Conservation (phyloP, 2,113 vertebrate species). For the Mesitornis unicolor region DNA sequence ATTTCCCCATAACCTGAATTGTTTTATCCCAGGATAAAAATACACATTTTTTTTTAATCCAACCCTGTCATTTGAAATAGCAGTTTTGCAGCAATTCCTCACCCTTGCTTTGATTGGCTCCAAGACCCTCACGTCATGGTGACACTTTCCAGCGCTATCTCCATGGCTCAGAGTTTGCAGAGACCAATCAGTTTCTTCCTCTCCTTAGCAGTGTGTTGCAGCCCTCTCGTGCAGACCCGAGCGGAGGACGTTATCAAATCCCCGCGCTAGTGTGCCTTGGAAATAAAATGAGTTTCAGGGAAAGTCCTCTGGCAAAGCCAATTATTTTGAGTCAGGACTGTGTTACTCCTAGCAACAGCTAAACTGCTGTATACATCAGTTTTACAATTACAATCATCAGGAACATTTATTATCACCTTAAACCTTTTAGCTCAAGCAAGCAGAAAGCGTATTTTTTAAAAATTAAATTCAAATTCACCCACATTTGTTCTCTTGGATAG, state of each 20-base stretch:
- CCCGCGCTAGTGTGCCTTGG: background rate
- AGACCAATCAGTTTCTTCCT: conserved; percentile 4
- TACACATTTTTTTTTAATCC: background rate
- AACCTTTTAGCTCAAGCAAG: background rate
- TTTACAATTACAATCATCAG: background rate
- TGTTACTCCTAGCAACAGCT: background rate
- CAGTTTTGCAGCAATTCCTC: background rate
- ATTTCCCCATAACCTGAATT: background rate
- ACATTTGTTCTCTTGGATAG: background rate
- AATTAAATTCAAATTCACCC: background rate
- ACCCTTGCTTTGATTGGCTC: background rate
- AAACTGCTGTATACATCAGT: background rate
- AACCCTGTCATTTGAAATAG: background rate
- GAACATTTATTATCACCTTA: background rate
- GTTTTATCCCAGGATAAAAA: conserved; percentile 3
- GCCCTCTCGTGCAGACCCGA: background rate
- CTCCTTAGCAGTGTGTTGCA: background rate
- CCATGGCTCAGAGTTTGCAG: conserved; percentile 21
- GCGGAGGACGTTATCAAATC: background rate
- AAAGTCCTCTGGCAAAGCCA: background rate
- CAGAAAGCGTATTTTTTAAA: background rate
- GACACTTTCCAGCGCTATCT: conserved; percentile 7
- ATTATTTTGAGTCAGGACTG: background rate
- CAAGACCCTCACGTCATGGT: background rate
- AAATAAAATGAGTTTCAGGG: background rate